Conservation (phyloP, 1,140 invertebrate genomes). For the Dufourea novaeangliae region DNA sequence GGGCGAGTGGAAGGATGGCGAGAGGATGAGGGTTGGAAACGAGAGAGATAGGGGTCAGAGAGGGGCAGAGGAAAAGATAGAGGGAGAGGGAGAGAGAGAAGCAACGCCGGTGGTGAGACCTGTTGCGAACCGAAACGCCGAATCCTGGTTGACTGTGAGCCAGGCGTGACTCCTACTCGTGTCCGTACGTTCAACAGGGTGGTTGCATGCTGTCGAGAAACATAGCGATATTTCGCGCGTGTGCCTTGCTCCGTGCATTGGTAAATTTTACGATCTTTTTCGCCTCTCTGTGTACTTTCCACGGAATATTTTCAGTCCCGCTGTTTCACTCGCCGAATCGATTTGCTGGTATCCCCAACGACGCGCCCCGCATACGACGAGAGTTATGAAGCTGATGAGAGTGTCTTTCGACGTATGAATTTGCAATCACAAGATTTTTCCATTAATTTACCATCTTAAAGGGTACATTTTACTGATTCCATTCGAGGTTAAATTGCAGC, state of each 20-base stretch:
- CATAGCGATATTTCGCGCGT: constrained; percentile 41
- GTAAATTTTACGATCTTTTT: constrained; percentile 11
- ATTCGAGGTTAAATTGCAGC: no score
- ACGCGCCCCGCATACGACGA: not conserved
- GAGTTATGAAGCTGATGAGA: no score
- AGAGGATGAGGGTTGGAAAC: constrained; percentile 33
- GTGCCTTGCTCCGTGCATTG: constrained; percentile 1
- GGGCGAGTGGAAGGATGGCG: constrained; percentile 18
- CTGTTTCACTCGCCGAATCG: no score
- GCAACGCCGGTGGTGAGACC: constrained; percentile 72
- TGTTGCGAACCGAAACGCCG: constrained; percentile 78
- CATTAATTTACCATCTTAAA: no score
- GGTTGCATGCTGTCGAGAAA: constrained; percentile 65
- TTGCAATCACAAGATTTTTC: no score
- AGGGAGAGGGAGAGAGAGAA: constrained; percentile 43
- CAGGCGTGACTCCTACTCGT: constrained; percentile 73
- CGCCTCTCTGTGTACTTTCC: not conserved
- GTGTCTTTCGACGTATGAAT: no score
- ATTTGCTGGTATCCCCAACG: not conserved
- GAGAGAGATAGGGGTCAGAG: constrained; percentile 39
- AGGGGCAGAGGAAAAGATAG: constrained; percentile 28
- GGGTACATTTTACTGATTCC: no score
- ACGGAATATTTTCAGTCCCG: not conserved
- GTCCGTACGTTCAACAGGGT: constrained; percentile 69
- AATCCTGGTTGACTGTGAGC: constrained; percentile 76